Conservation (phyloP, 1,140 invertebrate species). For the Mycetomoellerius zeteki region DNA sequence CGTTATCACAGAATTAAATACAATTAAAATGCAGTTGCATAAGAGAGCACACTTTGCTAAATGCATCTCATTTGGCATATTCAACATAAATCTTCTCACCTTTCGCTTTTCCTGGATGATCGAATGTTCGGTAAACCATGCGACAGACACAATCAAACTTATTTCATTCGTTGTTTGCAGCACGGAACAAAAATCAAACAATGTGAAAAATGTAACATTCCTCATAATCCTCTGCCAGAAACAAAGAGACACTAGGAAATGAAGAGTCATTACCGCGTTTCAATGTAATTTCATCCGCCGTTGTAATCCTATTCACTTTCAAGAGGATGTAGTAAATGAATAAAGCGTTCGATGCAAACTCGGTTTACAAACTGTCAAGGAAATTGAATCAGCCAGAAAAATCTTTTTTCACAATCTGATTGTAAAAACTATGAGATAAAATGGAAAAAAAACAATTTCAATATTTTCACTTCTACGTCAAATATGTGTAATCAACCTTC, state of each 20-base stretch:
- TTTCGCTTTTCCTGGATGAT: neutral
- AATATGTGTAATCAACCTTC: neutral
- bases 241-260: slow-evolving; percentile 12
- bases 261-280: slow-evolving; percentile 8
- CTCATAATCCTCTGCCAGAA: neutral
- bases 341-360: slow-evolving; percentile 19
- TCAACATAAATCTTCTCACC: slow-evolving; percentile 14
- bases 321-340: slow-evolving; percentile 32
- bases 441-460: neutral
- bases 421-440: slow-evolving; percentile 15
- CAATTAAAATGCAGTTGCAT: neutral
- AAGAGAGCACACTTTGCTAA: neutral
- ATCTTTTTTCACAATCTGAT: neutral
- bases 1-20: neutral
- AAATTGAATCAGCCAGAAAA: slow-evolving; percentile 35
- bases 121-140: neutral
- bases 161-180: neutral
- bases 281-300: neutral
- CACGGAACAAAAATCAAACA: neutral
- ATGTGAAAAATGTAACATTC: slow-evolving; percentile 4
- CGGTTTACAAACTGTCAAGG: neutral
- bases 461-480: neutral
- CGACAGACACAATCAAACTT: slow-evolving; percentile 14
- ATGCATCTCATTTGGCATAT: slow-evolving; percentile 12
- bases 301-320: slow-evolving; percentile 41